Conservation (phyloP, 2,888 invertebrate species). For the Dasypolia templi region DNA sequence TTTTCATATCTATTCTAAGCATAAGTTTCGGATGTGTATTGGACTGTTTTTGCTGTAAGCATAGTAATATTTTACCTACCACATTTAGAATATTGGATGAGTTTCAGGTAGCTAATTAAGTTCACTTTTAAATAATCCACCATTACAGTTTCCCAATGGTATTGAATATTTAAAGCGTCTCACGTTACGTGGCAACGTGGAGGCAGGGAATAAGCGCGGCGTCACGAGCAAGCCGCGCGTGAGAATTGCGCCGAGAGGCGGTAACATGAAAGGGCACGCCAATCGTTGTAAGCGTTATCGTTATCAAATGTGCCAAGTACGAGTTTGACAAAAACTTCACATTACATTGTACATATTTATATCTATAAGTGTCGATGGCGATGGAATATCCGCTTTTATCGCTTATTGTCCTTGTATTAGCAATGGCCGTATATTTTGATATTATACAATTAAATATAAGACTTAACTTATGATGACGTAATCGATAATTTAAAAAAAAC, state of each 20-base stretch:
- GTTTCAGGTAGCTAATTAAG: not conserved
- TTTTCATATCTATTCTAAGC: not conserved
- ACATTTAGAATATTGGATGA: not conserved
- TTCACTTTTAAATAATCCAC: not conserved
- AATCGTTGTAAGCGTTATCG: slow-evolving; percentile 10
- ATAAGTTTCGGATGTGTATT: not conserved
- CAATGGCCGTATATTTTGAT: not conserved
- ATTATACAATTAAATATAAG: too few species aligned
- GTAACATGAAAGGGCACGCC: slow-evolving; percentile 25
- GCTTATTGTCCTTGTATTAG: not conserved
- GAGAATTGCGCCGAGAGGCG: slow-evolving; percentile 31
- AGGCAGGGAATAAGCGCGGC: slow-evolving; percentile 23
- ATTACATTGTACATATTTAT: not conserved
- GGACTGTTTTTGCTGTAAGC: not conserved
- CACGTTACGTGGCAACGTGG: slow-evolving; percentile 4
- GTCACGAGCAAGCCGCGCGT: slow-evolving; percentile 32
- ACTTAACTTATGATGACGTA: not conserved
- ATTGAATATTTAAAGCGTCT: slow-evolving; percentile 27
- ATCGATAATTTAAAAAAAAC: not conserved
- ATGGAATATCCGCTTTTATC: not conserved
- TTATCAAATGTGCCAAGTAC: slow-evolving; percentile 6
- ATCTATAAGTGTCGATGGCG: not conserved
- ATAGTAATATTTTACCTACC: not conserved
- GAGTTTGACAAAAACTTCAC: not conserved
- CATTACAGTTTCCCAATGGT: not conserved